These are phyloP conservation scores for Diphyllodes magnificus DNA, from an alignment of 2,113 vertebrate species.

Conservation along the genomic window DNA sequence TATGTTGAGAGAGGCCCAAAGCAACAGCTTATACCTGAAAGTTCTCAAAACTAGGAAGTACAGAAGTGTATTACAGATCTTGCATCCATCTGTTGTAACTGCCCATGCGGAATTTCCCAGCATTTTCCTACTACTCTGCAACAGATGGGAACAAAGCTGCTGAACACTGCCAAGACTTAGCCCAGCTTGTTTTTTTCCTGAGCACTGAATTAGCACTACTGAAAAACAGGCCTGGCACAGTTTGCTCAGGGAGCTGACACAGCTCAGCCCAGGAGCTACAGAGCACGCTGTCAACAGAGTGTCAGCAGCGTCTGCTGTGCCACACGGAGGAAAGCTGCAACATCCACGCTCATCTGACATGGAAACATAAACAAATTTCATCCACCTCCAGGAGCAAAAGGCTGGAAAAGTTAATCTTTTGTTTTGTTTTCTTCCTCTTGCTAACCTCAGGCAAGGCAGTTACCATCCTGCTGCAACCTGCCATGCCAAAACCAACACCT, in stretches of 20 bases:
- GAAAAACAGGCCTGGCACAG: not conserved
- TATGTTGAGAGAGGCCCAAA: not conserved
- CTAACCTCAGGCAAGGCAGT: not conserved
- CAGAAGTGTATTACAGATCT: not conserved
- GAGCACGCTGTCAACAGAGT: not conserved
- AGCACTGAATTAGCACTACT: not conserved
- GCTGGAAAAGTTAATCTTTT: not conserved
- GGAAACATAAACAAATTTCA: not conserved
- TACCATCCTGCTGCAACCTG: not conserved
- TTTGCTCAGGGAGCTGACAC: not conserved
- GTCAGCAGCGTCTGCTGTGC: not conserved
- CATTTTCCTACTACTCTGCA: not conserved
- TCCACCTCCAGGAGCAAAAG: not conserved
- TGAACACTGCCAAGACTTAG: not conserved
- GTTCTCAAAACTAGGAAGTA: not conserved
- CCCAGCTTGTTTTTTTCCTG: not conserved
- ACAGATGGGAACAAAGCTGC: not conserved
- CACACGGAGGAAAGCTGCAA: not conserved
- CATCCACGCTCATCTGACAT: rapidly evolving
- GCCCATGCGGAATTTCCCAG: not conserved
- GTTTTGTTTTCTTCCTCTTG: not conserved
- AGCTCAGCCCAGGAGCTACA: not conserved
- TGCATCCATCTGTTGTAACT: not conserved
- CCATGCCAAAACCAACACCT: not conserved
- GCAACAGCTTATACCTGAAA: not conserved